A percentile compares a stretch with the other conserved stretches of the same genome.
Conservation (phyloP, 2,113 vertebrate genomes). For the Spizaetus ornatus region DNA sequence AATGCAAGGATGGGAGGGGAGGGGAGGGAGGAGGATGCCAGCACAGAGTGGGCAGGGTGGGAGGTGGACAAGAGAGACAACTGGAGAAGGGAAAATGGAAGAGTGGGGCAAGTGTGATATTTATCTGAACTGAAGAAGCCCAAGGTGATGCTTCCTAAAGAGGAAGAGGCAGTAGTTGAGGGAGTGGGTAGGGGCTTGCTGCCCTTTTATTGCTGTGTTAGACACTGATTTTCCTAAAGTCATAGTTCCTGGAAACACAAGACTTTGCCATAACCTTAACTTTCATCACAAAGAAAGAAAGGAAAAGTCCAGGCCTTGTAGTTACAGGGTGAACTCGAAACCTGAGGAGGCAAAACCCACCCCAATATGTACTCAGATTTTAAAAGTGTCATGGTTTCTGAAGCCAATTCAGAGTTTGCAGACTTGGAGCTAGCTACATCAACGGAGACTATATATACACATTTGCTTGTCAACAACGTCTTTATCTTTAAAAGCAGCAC, state of each 20-base stretch:
- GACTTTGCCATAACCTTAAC: neutral
- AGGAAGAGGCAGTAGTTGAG: neutral
- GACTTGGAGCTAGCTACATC: neutral
- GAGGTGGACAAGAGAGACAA: neutral
- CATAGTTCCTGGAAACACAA: neutral
- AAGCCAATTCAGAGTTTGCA: neutral
- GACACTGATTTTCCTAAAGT: neutral
- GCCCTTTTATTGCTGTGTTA: neutral
- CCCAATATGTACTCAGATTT: neutral
- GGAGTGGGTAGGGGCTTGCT: neutral
- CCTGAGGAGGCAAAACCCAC: neutral
- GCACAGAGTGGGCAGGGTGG: neutral
- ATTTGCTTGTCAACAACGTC: neutral
- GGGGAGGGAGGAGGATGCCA: neutral
- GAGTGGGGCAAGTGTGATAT: neutral
- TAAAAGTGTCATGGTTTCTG: neutral
- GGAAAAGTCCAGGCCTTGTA: neutral
- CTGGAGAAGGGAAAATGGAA: neutral
- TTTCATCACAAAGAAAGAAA: neutral
- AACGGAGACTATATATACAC: rapidly evolving
- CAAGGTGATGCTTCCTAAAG: neutral
- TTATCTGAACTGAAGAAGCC: neutral
- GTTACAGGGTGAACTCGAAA: neutral
- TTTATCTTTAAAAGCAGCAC: neutral
- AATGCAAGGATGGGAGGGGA: neutral